These are phyloP conservation scores for Hydrozoanthus gracilis DNA, from an alignment of 92 coral and sea anemone species.

Conservation along the genomic window DNA sequence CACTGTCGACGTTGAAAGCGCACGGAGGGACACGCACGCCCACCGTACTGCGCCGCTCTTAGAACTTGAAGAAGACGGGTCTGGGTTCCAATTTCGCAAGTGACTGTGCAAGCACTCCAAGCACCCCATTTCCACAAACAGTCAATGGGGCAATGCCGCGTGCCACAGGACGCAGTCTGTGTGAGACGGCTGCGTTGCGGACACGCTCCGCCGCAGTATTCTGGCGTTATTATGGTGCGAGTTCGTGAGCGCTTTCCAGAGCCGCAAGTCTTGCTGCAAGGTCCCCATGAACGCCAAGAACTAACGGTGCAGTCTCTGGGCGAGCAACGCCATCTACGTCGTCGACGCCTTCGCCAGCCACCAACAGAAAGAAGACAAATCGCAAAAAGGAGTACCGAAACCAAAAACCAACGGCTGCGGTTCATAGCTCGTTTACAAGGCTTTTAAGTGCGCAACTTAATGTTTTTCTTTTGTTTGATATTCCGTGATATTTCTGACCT, in stretches of 20 bases:
- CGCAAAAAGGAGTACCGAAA: too few species aligned
- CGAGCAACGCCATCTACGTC: slow-evolving; percentile 58
- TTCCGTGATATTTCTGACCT: too few species aligned
- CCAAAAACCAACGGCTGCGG: too few species aligned
- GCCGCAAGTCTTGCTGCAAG: slow-evolving; percentile 71
- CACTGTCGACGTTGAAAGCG: background rate
- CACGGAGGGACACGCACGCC: slow-evolving; percentile 2
- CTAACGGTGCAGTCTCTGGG: slow-evolving; percentile 64
- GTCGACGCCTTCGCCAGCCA: slow-evolving; percentile 45
- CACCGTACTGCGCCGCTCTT: background rate
- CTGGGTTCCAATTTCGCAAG: background rate
- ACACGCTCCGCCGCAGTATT: slow-evolving; percentile 69
- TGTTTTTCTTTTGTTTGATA: too few species aligned
- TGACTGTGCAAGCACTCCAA: background rate
- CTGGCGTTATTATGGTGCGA: slow-evolving; percentile 36
- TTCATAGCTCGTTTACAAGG: too few species aligned
- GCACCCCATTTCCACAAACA: slow-evolving; percentile 1
- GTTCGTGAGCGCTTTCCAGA: slow-evolving; percentile 61
- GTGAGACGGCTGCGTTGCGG: background rate
- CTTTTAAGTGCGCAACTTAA: too few species aligned
- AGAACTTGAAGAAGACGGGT: background rate
- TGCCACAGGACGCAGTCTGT: background rate
- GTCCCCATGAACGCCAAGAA: slow-evolving; percentile 71
- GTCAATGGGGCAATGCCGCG: slow-evolving; percentile 8
- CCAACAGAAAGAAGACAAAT: too few species aligned